Conservation (phyloP, 1,140 invertebrate genomes). For the Brevipalpus yothersi region DNA sequence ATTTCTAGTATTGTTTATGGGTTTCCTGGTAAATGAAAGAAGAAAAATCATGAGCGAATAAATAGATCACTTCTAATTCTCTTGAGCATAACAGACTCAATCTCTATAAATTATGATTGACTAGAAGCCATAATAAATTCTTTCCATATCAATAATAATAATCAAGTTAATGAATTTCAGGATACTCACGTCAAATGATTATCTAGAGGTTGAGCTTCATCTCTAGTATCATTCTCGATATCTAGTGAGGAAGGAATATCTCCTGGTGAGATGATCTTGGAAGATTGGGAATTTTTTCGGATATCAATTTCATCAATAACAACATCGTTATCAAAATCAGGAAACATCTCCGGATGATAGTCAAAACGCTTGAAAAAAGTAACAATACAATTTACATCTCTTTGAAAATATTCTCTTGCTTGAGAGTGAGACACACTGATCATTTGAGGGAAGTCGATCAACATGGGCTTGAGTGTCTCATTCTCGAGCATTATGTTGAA, state of each 20-base stretch:
- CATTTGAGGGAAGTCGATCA: conserved; percentile 99
- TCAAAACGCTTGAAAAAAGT: conserved; percentile 64
- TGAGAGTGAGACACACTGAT: conserved; percentile 48
- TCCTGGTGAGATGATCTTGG: background rate
- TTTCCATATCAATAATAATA: too few species aligned
- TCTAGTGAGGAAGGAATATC: background rate
- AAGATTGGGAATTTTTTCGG: background rate
- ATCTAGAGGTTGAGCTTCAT: background rate
- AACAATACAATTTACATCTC: conserved; percentile 77
- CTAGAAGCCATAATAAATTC: too few species aligned
- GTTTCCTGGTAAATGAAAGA: background rate
- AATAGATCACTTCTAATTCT: too few species aligned
- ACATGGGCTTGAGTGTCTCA: conserved; percentile 34
- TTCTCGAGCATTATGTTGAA: conserved; percentile 70
- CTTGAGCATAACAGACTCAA: too few species aligned
- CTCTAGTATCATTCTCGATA: background rate
- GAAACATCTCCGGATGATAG: conserved; percentile 77
- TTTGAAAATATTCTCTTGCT: conserved; percentile 78
- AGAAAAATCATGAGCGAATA: too few species aligned
- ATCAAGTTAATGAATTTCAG: too few species aligned
- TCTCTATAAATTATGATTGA: too few species aligned
- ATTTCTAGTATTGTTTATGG: conserved; percentile 14
- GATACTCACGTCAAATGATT: too few species aligned
- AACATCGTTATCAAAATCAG: conserved; percentile 27
- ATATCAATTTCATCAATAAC: background rate